Conservation (phyloP, 2,888 invertebrate genomes). For the Lordiphosa andalusiaca region DNA sequence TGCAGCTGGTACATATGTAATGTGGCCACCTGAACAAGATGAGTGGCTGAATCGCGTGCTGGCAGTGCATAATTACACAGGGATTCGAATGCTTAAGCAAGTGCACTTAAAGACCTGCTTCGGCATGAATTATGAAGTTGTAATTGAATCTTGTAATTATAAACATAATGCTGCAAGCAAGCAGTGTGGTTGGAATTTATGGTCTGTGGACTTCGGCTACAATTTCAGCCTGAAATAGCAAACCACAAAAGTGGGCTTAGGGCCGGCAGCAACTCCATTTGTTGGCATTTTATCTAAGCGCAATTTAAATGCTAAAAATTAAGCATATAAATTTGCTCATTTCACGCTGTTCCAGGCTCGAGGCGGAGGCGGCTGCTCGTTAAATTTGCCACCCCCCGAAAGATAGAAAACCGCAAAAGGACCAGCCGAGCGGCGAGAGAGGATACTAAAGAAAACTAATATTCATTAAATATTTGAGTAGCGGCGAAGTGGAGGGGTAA, state of each 20-base stretch:
- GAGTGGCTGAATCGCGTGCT: slow-evolving; percentile 26
- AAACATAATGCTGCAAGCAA: slow-evolving; percentile 25
- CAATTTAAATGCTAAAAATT: slow-evolving; percentile 40
- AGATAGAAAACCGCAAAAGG: slow-evolving; percentile 31
- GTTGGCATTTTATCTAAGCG: slow-evolving; percentile 18
- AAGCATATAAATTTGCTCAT: slow-evolving; percentile 45
- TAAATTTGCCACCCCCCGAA: slow-evolving; percentile 20
- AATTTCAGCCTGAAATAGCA: neutral
- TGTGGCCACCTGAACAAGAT: slow-evolving; percentile 37
- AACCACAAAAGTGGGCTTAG: slow-evolving; percentile 3
- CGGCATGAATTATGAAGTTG: slow-evolving; percentile 51
- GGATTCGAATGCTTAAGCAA: neutral
- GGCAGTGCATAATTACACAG: slow-evolving; percentile 32
- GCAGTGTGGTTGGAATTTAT: slow-evolving; percentile 20
- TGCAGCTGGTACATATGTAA: slow-evolving; percentile 34
- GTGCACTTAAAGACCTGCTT: slow-evolving; percentile 1
- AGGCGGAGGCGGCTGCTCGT: slow-evolving; percentile 32
- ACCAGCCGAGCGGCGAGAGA: slow-evolving; percentile 16
- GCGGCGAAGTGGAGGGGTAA: slow-evolving; percentile 3
- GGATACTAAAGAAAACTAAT: slow-evolving; percentile 48
- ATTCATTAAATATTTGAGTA: slow-evolving; percentile 64
- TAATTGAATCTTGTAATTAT: slow-evolving; percentile 66
- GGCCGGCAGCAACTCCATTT: slow-evolving; percentile 5
- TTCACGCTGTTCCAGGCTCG: slow-evolving; percentile 39
- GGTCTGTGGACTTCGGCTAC: slow-evolving; percentile 14